These are phyloP conservation scores for Drosophila pallidifrons DNA, from an alignment of 1,140 invertebrate genomes.

Conservation along the genomic window DNA sequence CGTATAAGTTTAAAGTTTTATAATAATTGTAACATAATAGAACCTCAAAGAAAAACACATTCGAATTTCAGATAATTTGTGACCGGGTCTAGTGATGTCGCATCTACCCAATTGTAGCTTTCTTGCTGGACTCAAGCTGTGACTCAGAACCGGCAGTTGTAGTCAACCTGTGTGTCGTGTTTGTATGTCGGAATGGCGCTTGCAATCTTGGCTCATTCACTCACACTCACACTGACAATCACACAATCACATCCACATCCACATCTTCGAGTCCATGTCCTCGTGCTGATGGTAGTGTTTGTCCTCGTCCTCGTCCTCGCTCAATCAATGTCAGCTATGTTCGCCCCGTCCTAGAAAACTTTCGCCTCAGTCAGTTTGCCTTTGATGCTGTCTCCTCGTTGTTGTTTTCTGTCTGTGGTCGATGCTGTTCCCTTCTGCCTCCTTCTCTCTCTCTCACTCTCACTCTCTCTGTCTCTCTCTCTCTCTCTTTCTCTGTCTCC, in stretches of 20 bases:
- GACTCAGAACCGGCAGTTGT: constrained; percentile 18
- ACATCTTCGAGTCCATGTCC: background rate
- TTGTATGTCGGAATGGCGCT: constrained; percentile 14
- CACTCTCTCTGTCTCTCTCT: constrained; percentile 29
- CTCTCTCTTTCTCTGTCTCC: background rate
- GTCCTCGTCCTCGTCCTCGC: constrained; percentile 46
- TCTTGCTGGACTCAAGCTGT: constrained; percentile 22
- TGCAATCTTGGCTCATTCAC: constrained; percentile 58
- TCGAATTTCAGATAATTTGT: too few species aligned
- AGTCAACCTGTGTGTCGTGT: constrained; percentile 46
- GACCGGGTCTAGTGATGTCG: background rate
- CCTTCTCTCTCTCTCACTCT: constrained; percentile 1
- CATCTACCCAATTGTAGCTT: background rate
- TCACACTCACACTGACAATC: constrained; percentile 3
- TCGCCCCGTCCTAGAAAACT: constrained; percentile 26
- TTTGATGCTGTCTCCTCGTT: constrained; percentile 22
- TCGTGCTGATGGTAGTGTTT: background rate
- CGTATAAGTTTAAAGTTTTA: too few species aligned
- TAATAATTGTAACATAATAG: too few species aligned
- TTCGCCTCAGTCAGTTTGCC: constrained; percentile 35
- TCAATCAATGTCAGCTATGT: constrained; percentile 74
- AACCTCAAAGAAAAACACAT: too few species aligned
- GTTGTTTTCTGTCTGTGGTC: background rate
- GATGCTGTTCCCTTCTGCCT: constrained; percentile 13
- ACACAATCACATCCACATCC: background rate